Evolutionary conservation across 1,140 invertebrate species (phyloP).

Genomic region (Bombus difficillimus): DNA sequence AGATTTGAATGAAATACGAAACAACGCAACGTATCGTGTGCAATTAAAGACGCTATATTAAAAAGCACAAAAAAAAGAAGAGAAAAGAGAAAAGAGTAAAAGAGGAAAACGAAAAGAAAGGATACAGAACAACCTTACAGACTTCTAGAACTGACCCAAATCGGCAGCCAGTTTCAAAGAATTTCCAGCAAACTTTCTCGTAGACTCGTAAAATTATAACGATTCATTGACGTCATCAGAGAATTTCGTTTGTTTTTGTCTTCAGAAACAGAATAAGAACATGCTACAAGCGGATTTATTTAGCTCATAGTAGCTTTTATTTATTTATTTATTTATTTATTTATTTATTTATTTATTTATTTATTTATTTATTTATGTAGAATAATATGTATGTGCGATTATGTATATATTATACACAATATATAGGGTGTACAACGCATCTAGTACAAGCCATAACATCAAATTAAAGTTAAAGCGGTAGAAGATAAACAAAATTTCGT

Average conservation of each 20-base stretch:
- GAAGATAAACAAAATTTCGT: too few species aligned
- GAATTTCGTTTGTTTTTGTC: constrained; percentile 25
- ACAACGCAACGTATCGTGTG: too few species aligned
- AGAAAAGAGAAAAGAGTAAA: neutral
- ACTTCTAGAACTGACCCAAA: neutral
- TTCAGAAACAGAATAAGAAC: neutral
- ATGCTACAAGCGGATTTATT: neutral
- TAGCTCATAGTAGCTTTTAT: neutral
- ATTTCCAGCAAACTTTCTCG: constrained; percentile 22
- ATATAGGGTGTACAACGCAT: too few species aligned
- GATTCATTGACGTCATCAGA: constrained; percentile 23
- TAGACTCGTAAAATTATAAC: constrained; percentile 29
- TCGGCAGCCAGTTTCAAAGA: neutral
- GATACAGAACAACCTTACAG: neutral
- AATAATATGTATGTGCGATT: neutral
- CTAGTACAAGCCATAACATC: too few species aligned
- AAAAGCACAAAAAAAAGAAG: too few species aligned
- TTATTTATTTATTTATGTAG: too few species aligned
- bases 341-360: too few species aligned
- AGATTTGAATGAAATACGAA: neutral
- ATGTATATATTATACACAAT: neutral
- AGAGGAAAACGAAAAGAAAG: neutral
- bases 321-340: too few species aligned
- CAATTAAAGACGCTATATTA: too few species aligned
- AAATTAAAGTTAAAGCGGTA: too few species aligned